Conservation (phyloP, 1,140 invertebrate species). For the Riptortus pedestris region DNA sequence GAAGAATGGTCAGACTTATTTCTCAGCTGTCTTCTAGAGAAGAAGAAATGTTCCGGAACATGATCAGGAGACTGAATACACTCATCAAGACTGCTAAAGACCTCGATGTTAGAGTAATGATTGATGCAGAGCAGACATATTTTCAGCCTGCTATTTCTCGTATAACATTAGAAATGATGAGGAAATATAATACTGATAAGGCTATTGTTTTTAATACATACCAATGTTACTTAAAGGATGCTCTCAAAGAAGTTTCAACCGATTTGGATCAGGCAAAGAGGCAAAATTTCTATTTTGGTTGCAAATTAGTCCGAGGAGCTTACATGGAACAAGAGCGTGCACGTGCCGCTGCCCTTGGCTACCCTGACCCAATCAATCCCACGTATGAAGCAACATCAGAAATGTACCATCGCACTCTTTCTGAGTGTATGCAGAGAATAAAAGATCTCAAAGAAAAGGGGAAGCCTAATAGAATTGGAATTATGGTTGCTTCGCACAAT, state of each 20-base stretch:
- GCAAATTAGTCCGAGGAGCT: slow-evolving; percentile 93
- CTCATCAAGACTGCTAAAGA: slow-evolving; percentile 85
- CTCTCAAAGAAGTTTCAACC: slow-evolving; percentile 75
- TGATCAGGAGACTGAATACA: slow-evolving; percentile 84
- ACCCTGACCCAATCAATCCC: slow-evolving; percentile 90
- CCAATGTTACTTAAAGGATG: slow-evolving; percentile 93
- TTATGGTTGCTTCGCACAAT: slow-evolving; percentile 98
- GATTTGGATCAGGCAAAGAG: slow-evolving; percentile 90
- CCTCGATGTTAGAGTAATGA: slow-evolving; percentile 91
- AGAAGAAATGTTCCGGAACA: slow-evolving; percentile 97
- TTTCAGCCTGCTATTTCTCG: slow-evolving; percentile 98
- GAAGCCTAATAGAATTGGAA: slow-evolving; percentile 66
- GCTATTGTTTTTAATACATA: slow-evolving; percentile 98
- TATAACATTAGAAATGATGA: slow-evolving; percentile 95
- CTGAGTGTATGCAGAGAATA: slow-evolving; percentile 73
- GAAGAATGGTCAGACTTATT: slow-evolving; percentile 69
- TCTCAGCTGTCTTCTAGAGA: slow-evolving; percentile 84
- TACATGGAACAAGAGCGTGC: slow-evolving; percentile 95
- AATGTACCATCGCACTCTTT: slow-evolving; percentile 79
- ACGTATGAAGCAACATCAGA: slow-evolving; percentile 82
- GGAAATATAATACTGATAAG: slow-evolving; percentile 82
- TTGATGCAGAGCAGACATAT: slow-evolving; percentile 97
- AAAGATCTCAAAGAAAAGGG: slow-evolving; percentile 58
- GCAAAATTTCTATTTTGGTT: slow-evolving; percentile 96
- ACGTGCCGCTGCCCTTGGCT: slow-evolving; percentile 74